Evolutionary conservation across 2,888 invertebrate species (phyloP), one percentile per base, ranked within the genome.

Genomic region (Brassicogethes aeneus): DNA sequence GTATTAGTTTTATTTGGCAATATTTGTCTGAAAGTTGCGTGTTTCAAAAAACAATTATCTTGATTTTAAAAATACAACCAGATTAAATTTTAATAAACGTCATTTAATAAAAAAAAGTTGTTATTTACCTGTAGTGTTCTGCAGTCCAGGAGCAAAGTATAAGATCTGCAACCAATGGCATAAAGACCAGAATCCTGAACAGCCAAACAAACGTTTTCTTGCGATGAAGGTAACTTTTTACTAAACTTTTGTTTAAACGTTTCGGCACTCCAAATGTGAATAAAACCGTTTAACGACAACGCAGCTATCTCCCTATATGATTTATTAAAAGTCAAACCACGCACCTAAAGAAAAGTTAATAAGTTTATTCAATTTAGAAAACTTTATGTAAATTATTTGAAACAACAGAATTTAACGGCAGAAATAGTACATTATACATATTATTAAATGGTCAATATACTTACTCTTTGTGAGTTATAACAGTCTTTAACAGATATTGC

Each of bases 111-210:
- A 23, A 7, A 23, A 23, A n/a, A n/a, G n/a, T 7, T 23, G 10
- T 7, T 17, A 16, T 17, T 46, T 45, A 79, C 75, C 62, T 85
- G 90, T 45, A 93, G 71, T 15, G 91, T 90, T 53, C 93, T 76
- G 16, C 91, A 85, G 69, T 96, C 95, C 44, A 95, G 71, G 13
- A 95, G 72, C 36, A 93, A 74, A 0, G 94, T 91, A 65, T 93
- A 91, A 1, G 93, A 93, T 52, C 91, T 84, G 61, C 94, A 94
- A 1, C 95, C 96, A 34, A 95, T 86, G 1, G 93, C 94, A 69
- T 95, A 95, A 33, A 94, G 71, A 15, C 88, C 88, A 58, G 83
- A 82, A 43, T 85, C 85, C 66, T 92, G 85, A 1, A 80, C 88
- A 17, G 92, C 86, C 57, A 95, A 75, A 60, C 95, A 95, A 23